Evolutionary conservation across 2,113 vertebrate species (phyloP).

Genomic region (Thalassoma bifasciatum): DNA sequence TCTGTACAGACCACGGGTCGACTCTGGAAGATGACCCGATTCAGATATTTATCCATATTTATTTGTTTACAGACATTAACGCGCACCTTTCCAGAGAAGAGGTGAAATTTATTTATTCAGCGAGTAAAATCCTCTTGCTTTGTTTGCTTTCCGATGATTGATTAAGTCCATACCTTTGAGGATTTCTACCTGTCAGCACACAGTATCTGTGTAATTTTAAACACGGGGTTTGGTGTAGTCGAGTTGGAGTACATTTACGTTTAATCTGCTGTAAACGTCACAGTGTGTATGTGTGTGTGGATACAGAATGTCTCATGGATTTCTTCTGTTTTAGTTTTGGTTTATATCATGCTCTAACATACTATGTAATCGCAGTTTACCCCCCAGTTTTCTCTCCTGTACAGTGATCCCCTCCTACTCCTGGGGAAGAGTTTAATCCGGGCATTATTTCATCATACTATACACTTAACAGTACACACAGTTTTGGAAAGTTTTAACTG

Average conservation of each 20-base stretch:
- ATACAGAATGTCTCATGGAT: slow-evolving; percentile 36
- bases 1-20: slow-evolving; percentile 37
- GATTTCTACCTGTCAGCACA: slow-evolving; percentile 51
- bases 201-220: slow-evolving; percentile 69
- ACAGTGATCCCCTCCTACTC: slow-evolving; percentile 26
- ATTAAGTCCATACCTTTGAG: slow-evolving; percentile 39
- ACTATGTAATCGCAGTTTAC: slow-evolving; percentile 26
- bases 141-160: slow-evolving; percentile 30
- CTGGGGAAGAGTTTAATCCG: slow-evolving; percentile 28
- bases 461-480: slow-evolving; percentile 2
- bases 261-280: slow-evolving; percentile 40
- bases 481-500: slow-evolving; percentile 40
- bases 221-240: slow-evolving; percentile 39
- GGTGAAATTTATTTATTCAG: slow-evolving; percentile 55
- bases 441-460: slow-evolving; percentile 30
- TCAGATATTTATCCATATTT: slow-evolving; percentile 70
- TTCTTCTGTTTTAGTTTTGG: slow-evolving; percentile 22
- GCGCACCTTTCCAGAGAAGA: slow-evolving; percentile 19
- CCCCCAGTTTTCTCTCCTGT: slow-evolving; percentile 43
- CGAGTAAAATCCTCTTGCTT: slow-evolving; percentile 35
- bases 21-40: slow-evolving; percentile 45
- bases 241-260: slow-evolving; percentile 22
- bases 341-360: slow-evolving; percentile 36
- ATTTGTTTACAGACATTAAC: slow-evolving; percentile 61
- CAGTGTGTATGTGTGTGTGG: slow-evolving; percentile 18